Base-by-base conservation (phyloP, 2,888 invertebrate genomes). In the Bimastos eiseni region DNA sequence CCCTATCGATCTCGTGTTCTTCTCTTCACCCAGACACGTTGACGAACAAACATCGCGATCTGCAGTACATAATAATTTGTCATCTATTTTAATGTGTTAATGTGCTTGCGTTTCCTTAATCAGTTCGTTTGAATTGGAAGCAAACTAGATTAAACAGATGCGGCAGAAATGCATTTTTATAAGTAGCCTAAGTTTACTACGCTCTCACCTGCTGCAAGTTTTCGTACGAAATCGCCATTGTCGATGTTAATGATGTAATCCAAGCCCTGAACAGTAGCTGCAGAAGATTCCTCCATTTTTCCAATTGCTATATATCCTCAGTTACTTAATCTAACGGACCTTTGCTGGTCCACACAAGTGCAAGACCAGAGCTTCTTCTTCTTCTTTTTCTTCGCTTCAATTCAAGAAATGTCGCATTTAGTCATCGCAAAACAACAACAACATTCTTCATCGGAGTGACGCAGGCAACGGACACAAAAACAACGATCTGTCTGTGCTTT, bases 201-300 rank as follows among this genome's bases (percentile, higher is more conserved):
- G 70, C n/a, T n/a, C 70, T 37, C 41, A 90, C 90, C 90, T n/a
- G 90, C 33, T 38, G 84, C 90, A 38, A 90, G 86, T 36, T 84
- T 83, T 33, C 90, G 90, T 83, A 84, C 90, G 33, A 84, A 90
- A n/a, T 90, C 90, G 19, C 83, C 83, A 38, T 84, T 90, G 37
- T 90, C 90, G 30, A 84, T 37, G 83, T 90, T 90, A 38, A 90
- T 90, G 37, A 90, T 36, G 83, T 90, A 90, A 37, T 90, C 90
- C 86, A 90, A 70, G 70, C 70, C 70, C 70, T 70, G 70, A 70
- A 30, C 70, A n/a, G 30, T n/a, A 4, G 13, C 70, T n/a, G 30
- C n/a, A 0, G n/a, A n/a, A 70, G 30, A n/a, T n/a, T 70, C 70
- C 70, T 70, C 70, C 70, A 70, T 70, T n/a, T 70, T 70, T n/a